These are phyloP conservation scores for Matsumurasca onukii DNA, from an alignment of 1,140 invertebrate genomes.

Conservation along the genomic window DNA sequence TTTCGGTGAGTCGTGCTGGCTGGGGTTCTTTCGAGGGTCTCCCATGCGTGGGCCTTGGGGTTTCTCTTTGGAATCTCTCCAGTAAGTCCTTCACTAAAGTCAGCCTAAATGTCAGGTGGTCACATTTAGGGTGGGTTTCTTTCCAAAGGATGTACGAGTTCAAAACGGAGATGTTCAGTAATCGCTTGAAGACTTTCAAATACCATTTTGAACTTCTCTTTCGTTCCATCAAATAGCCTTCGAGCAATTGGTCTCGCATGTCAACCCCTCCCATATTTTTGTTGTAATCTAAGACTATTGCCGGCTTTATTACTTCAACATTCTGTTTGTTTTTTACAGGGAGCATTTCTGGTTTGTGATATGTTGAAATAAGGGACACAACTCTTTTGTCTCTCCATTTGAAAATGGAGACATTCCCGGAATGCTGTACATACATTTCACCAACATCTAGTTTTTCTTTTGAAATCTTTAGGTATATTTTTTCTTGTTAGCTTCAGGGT, in stretches of 20 bases:
- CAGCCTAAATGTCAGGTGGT: too few relatives aligned
- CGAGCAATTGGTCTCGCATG: neutral
- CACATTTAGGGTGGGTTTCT: neutral
- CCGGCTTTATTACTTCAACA: neutral
- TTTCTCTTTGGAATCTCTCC: neutral
- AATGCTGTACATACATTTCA: neutral
- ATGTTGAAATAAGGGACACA: neutral
- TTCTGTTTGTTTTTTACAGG: neutral
- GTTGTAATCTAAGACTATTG: too few relatives aligned
- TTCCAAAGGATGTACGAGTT: neutral
- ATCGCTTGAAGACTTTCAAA: too few relatives aligned
- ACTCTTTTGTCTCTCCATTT: too few relatives aligned
- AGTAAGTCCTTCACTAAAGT: too few relatives aligned
- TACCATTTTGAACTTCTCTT: too few relatives aligned
- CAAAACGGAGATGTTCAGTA: slow-evolving; percentile 1
- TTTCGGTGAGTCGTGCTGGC: neutral
- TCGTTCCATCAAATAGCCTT: neutral
- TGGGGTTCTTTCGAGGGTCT: neutral
- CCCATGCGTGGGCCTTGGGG: neutral
- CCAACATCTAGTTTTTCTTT: neutral
- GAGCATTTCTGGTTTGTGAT: too few relatives aligned
- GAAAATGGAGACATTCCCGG: neutral
- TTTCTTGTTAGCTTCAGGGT: neutral
- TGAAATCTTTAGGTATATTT: neutral
- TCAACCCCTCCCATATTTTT: too few relatives aligned